Base-by-base conservation (phyloP, 2,888 invertebrate genomes). In the Chalcosyrphus nemorum region DNA sequence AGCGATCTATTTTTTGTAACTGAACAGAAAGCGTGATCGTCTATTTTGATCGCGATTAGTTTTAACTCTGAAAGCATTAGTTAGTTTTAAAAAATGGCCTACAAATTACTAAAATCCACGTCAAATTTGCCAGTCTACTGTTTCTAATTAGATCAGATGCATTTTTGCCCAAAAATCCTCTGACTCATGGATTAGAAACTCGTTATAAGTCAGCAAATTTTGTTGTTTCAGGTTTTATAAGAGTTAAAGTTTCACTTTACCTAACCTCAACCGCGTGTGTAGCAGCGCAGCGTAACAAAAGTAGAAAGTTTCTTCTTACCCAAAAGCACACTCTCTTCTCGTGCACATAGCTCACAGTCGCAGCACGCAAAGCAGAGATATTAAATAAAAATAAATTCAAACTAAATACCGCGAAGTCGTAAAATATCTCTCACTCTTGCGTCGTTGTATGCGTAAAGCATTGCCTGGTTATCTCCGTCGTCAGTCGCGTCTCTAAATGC, bases 371-470 rank as follows among this genome's bases (percentile, higher is more conserved):
- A 27, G 47, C 32, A 50, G 9, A 52, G 35, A 32, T 65, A 38
- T 59, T 24, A 71, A 68, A 70, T 24, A 47, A 70, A 81, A 82
- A 77, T 82, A 82, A 82, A 82, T 77, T 77, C 71, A 77, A 82
- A 82, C 65, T 59, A 77, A 82, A 77, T 82, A 61, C 71, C 65
- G 61, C 66, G 21, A 77, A 65, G 52, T 71, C 63, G 65, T 76
- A 59, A 81, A 70, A 57, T 76, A 54, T 54, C 32, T 24, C 27
- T 21, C 38, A 24, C 35, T 35, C 38, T 45, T 38, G 50, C 29
- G n/a, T 52, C 70, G 15, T 27, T 52, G 50, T 71, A 41, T 81
- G 19, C 17, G 54, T 61, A 7, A 19, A 19, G 9, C 7, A 13
- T 13, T 7, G 5, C 24, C 43, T 54, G 29, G 29, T 78, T 74